Conservation (phyloP, 2,888 invertebrate genomes). For the Hartigia nigra region DNA sequence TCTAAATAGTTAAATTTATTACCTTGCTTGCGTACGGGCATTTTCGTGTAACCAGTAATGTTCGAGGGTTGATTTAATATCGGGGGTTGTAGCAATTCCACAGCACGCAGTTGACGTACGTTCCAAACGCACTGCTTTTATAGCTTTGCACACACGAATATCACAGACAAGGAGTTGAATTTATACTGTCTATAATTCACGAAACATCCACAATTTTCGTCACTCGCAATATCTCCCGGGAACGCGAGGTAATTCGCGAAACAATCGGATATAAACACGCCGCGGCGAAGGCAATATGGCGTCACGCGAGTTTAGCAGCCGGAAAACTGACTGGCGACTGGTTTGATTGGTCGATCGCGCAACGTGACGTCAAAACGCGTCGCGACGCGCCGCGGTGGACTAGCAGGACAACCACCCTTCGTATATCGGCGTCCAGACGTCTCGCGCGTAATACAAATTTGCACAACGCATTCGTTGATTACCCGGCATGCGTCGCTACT, state of each 20-base stretch:
- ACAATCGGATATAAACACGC: conserved; percentile 53
- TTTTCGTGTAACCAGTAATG: conserved; percentile 55
- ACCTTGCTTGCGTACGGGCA: conserved; percentile 84
- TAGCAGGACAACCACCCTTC: conserved; percentile 21
- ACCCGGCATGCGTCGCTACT: neutral
- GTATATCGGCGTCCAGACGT: conserved; percentile 14
- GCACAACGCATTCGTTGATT: neutral
- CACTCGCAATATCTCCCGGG: neutral
- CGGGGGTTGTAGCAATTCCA: conserved; percentile 23
- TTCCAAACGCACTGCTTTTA: conserved; percentile 5
- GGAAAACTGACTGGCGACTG: conserved; percentile 67
- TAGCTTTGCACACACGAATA: neutral
- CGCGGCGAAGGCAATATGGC: conserved; percentile 56
- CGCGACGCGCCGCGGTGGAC: conserved; percentile 34
- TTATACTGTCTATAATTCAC: conserved; percentile 6
- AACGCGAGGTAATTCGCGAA: conserved; percentile 35
- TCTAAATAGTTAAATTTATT: conserved; percentile 63
- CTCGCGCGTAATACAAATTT: conserved; percentile 6
- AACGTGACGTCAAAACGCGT: conserved; percentile 68
- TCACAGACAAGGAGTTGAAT: conserved; percentile 1
- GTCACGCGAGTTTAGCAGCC: conserved; percentile 55
- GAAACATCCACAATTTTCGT: conserved; percentile 11
- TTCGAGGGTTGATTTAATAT: conserved; percentile 16
- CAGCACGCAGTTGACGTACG: conserved; percentile 28
- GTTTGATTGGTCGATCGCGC: conserved; percentile 74